These are phyloP conservation scores for Craterocephalus amniculus DNA, from an alignment of 2,797 vertebrate species.

Conservation along the genomic window DNA sequence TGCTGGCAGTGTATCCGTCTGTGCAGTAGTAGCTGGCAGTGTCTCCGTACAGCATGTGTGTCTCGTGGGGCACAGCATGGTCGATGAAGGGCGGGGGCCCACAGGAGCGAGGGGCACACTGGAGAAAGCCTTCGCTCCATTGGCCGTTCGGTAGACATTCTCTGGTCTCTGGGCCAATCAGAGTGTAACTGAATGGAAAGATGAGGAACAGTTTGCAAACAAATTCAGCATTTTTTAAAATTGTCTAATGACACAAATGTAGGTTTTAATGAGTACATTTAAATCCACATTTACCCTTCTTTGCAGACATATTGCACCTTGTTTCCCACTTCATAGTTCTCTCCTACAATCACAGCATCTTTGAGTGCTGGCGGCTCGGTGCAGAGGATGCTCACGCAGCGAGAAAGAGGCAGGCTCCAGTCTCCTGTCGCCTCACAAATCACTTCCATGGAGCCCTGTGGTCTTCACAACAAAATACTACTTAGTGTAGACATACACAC, in stretches of 20 bases:
- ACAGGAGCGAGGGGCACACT: constrained; percentile 94
- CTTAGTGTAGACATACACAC: constrained; percentile 39
- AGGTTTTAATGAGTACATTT: constrained; percentile 18
- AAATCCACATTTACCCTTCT: constrained; percentile 89
- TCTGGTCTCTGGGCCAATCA: constrained; percentile 88
- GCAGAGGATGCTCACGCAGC: constrained; percentile 87
- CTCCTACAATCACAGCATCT: constrained; percentile 85
- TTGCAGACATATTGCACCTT: constrained; percentile 91
- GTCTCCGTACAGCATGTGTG: constrained; percentile 93
- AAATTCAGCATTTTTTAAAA: too few relatives aligned
- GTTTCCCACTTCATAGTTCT: constrained; percentile 89
- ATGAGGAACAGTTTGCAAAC: background rate
- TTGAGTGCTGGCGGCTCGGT: constrained; percentile 86
- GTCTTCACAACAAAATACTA: constrained; percentile 78
- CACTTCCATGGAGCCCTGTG: constrained; percentile 88
- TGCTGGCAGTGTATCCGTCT: constrained; percentile 91
- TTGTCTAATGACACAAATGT: background rate
- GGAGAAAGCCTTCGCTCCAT: constrained; percentile 89
- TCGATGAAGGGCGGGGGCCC: constrained; percentile 92
- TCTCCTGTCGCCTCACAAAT: constrained; percentile 88
- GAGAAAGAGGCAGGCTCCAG: constrained; percentile 88
- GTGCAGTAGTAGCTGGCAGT: constrained; percentile 93
- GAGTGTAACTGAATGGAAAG: constrained; percentile 85
- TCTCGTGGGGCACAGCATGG: constrained; percentile 91
- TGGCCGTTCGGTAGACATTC: constrained; percentile 88